Evolutionary conservation across 2,113 vertebrate genomes (phyloP).

Genomic region (Hystrix cristata): DNA sequence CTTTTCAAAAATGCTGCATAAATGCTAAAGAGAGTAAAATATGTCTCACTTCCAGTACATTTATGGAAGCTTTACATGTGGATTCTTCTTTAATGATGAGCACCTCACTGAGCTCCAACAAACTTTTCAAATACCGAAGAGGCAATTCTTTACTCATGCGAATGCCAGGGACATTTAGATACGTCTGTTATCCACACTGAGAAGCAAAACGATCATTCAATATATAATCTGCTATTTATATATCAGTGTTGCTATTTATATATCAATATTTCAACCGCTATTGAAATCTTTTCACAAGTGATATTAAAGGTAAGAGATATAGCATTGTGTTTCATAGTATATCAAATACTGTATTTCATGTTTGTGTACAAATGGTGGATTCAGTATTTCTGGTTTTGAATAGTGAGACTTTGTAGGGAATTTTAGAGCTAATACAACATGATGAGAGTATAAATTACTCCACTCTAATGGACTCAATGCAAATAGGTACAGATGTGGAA

Average conservation of each 20-base stretch:
- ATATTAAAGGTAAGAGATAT: neutral
- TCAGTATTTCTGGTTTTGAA: neutral
- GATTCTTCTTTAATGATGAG: constrained; percentile 43
- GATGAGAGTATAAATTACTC: neutral
- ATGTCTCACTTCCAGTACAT: neutral
- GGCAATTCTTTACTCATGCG: neutral
- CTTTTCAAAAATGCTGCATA: constrained; percentile 70
- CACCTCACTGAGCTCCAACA: neutral
- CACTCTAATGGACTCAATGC: neutral
- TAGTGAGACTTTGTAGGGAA: neutral
- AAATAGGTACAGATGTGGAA: neutral
- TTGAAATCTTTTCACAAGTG: neutral
- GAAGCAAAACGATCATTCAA: constrained; percentile 11
- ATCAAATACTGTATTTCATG: neutral
- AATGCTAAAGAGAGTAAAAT: constrained; percentile 71
- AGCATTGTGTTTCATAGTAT: neutral
- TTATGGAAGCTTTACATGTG: neutral
- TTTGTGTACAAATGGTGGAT: neutral
- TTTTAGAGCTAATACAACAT: neutral
- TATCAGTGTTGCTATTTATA: neutral
- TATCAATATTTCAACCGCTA: neutral
- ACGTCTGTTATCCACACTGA: neutral
- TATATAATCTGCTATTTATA: neutral
- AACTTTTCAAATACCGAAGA: constrained; percentile 58
- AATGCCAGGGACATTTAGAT: neutral